These are phyloP conservation scores for Agonopterix subpropinquella DNA, from an alignment of 2,888 invertebrate genomes.

Conservation along the genomic window DNA sequence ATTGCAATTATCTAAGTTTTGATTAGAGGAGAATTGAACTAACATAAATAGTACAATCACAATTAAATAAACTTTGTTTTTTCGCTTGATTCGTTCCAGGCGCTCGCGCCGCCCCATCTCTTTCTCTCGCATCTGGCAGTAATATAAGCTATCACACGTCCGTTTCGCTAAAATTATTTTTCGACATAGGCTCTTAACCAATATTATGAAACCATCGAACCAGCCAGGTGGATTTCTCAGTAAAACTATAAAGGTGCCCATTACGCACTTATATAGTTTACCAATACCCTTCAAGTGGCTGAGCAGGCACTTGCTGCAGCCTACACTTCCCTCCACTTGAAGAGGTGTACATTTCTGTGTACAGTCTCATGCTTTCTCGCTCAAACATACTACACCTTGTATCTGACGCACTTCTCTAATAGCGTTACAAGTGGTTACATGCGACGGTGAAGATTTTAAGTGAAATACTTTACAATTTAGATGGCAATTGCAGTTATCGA, in stretches of 20 bases:
- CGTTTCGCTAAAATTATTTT: too few species aligned
- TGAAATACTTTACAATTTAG: neutral
- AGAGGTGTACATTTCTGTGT: constrained; percentile 2
- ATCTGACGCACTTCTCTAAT: neutral
- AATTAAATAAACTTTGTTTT: too few species aligned
- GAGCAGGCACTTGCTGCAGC: constrained; percentile 3
- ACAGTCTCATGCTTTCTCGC: neutral
- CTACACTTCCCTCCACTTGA: neutral
- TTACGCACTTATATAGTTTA: neutral
- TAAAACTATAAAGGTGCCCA: neutral
- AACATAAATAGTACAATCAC: too few species aligned
- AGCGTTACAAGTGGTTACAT: neutral
- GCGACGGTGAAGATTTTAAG: neutral
- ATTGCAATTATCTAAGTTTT: too few species aligned
- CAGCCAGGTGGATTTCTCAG: neutral
- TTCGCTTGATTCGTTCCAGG: too few species aligned
- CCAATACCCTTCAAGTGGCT: constrained; percentile 5
- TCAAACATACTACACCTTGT: neutral
- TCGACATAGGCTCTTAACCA: too few species aligned
- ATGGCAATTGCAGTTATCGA: too few species aligned
- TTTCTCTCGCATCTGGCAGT: too few species aligned
- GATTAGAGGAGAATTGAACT: too few species aligned
- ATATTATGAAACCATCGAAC: too few species aligned
- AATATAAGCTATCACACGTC: too few species aligned
- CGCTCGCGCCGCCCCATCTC: too few species aligned